Conservation (phyloP, 1,140 invertebrate species). For the Lamellibrachia luymesi region DNA sequence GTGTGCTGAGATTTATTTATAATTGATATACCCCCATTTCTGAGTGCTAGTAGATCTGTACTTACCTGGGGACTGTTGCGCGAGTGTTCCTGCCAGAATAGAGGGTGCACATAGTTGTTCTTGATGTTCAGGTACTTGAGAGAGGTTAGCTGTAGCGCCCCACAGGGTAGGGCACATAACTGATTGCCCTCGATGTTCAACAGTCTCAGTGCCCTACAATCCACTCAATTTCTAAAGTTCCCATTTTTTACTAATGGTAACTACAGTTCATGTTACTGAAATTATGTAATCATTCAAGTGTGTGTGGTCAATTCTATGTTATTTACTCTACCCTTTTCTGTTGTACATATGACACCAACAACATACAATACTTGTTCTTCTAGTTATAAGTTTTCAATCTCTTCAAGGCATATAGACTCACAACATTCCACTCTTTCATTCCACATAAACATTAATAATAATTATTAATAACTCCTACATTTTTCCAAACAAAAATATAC, state of each 20-base stretch:
- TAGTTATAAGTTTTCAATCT: too few species aligned
- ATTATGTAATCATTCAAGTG: not conserved
- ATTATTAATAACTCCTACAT: too few species aligned
- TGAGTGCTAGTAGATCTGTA: not conserved
- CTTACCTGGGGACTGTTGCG: slow-evolving; percentile 46
- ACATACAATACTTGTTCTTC: too few species aligned
- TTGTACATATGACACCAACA: too few species aligned
- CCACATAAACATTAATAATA: too few species aligned
- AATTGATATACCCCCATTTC: too few species aligned
- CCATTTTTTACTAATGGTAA: not conserved
- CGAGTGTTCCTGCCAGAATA: slow-evolving; percentile 53
- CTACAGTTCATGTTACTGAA: not conserved
- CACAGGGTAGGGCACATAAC: slow-evolving; percentile 47
- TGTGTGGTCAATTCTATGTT: too few species aligned
- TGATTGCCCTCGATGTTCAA: slow-evolving; percentile 55
- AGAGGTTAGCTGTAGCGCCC: slow-evolving; percentile 39
- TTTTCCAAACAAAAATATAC: too few species aligned
- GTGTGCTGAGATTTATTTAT: too few species aligned
- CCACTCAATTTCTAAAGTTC: not conserved
- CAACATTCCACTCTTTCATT: too few species aligned
- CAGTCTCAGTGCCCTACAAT: slow-evolving; percentile 41
- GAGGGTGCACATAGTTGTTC: slow-evolving; percentile 56
- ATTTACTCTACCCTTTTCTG: too few species aligned
- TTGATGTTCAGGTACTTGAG: slow-evolving; percentile 45
- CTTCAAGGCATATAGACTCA: too few species aligned